Conservation (phyloP, 2,113 vertebrate species). For the Octodon degus region DNA sequence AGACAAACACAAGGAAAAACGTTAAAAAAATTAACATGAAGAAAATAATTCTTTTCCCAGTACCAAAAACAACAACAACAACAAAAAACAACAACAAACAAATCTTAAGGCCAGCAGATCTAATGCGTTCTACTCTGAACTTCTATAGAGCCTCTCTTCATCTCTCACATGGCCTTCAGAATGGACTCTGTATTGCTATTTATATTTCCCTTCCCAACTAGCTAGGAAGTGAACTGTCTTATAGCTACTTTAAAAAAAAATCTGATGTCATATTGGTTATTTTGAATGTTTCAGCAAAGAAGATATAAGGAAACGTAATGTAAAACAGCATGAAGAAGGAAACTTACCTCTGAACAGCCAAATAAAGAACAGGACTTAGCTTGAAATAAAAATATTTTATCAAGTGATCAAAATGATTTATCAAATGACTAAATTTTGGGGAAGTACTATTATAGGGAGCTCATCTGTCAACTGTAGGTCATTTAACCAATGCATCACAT, state of each 20-base stretch:
- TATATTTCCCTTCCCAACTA: conserved; percentile 43
- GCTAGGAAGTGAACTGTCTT: conserved; percentile 17
- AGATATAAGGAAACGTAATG: conserved; percentile 54
- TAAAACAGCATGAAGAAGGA: conserved; percentile 41
- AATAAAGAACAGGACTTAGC: conserved; percentile 50
- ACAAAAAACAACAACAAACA: no score
- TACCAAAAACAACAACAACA: no score
- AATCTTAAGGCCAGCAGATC: neutral
- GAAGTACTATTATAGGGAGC: neutral
- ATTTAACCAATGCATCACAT: conserved; percentile 30
- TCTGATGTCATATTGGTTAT: neutral
- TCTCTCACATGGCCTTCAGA: neutral
- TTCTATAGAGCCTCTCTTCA: conserved; percentile 6
- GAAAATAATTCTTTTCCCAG: neutral
- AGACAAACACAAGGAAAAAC: conserved; percentile 28
- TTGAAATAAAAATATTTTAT: conserved; percentile 67
- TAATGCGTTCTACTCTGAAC: neutral
- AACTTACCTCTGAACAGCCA: neutral
- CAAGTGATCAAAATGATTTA: conserved; percentile 58
- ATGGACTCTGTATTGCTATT: neutral
- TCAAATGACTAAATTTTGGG: conserved; percentile 54
- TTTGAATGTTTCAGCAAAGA: conserved; percentile 48
- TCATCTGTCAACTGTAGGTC: conserved; percentile 33
- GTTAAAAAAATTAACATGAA: conserved; percentile 1
- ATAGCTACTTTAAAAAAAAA: neutral